Evolutionary conservation across 1,140 invertebrate genomes (phyloP).

Genomic region (Pogonomyrmex californicus): DNA sequence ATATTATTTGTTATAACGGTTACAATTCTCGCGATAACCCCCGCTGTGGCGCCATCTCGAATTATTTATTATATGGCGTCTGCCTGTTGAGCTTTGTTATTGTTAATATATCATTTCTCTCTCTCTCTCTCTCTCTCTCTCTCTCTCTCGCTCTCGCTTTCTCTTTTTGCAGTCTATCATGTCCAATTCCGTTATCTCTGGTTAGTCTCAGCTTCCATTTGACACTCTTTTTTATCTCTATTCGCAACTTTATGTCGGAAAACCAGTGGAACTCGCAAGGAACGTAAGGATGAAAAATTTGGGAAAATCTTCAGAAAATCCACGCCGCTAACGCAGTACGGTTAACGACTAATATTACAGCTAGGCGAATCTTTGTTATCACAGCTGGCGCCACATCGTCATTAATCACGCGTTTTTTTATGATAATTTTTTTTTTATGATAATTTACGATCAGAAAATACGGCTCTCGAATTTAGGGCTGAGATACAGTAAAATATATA

Average conservation of each 20-base stretch:
- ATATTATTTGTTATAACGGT: constrained; percentile 78
- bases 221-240: constrained; percentile 15
- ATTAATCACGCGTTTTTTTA: constrained; percentile 18
- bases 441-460: constrained; percentile 39
- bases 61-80: constrained; percentile 75
- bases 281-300: background rate
- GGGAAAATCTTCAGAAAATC: background rate
- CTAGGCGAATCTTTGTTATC: constrained; percentile 32
- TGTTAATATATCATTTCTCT: constrained; percentile 61
- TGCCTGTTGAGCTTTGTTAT: constrained; percentile 65
- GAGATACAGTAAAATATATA: background rate
- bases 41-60: constrained; percentile 78
- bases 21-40: constrained; percentile 81
- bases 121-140: background rate
- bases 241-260: background rate
- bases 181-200: constrained; percentile 66
- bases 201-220: constrained; percentile 17
- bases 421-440: constrained; percentile 41
- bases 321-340: background rate
- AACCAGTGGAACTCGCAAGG: background rate
- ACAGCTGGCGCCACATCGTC: constrained; percentile 20
- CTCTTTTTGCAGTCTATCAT: constrained; percentile 62
- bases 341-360: background rate
- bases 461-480: constrained; percentile 42
- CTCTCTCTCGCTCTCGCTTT: background rate